A percentile compares a stretch with the other conserved stretches of the same genome.
Conservation (phyloP, 2,888 invertebrate genomes). For the Pinctada fucata region DNA sequence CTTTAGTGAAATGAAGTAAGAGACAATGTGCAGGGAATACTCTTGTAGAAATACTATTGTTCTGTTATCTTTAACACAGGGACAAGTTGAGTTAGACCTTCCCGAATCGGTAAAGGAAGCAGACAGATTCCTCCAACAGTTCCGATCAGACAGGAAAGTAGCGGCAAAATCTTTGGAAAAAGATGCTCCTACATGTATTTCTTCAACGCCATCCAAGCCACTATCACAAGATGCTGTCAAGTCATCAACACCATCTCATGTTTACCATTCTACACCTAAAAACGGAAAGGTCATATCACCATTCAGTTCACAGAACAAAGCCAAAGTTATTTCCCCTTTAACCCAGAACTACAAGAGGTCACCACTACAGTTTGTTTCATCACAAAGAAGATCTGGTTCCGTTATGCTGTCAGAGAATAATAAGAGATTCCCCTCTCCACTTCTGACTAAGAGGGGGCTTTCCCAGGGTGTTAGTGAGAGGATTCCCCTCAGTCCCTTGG, state of each 20-base stretch:
- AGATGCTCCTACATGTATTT: too few relatives aligned
- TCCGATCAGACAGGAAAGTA: neutral
- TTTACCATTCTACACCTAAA: neutral
- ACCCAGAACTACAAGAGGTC: neutral
- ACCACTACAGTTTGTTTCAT: neutral
- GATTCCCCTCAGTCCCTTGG: neutral
- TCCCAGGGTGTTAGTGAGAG: neutral
- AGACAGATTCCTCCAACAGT: slow-evolving; percentile 16
- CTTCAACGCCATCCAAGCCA: too few relatives aligned
- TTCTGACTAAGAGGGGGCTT: neutral
- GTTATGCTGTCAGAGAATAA: neutral
- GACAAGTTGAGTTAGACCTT: neutral
- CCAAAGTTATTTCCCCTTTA: neutral
- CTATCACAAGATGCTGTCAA: too few relatives aligned
- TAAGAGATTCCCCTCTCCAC: neutral
- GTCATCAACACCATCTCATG: neutral
- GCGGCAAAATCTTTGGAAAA: too few relatives aligned
- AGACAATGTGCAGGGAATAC: too few relatives aligned
- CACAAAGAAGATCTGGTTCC: neutral
- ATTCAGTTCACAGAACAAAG: neutral
- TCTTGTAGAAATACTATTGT: too few relatives aligned
- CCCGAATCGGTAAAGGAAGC: slow-evolving; percentile 9
- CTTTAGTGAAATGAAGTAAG: too few relatives aligned
- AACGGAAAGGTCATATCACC: neutral
- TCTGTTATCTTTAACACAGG: too few relatives aligned